Evolutionary conservation across 2,888 invertebrate species (phyloP).

Genomic region (Cryptops parisi): DNA sequence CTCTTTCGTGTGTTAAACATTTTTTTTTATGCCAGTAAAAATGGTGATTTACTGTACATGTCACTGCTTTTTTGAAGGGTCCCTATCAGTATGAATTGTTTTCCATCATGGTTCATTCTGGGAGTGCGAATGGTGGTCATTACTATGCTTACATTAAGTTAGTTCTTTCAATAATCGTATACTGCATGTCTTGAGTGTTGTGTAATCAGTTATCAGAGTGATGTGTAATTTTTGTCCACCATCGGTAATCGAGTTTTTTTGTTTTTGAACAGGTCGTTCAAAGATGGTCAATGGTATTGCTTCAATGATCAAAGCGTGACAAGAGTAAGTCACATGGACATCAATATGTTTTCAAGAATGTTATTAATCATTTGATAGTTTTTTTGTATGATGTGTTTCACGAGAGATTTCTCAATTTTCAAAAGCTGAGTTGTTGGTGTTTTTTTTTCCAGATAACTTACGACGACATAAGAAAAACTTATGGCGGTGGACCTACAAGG

Average conservation of each 20-base stretch:
- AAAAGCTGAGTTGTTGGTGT: no score
- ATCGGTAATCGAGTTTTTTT: slow-evolving; percentile 12
- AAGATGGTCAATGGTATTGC: slow-evolving; percentile 59
- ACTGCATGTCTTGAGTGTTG: not conserved
- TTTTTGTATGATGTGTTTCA: no score
- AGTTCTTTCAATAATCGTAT: not conserved
- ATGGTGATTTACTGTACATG: not conserved
- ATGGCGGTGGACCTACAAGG: slow-evolving; percentile 51
- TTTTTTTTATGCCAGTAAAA: not conserved
- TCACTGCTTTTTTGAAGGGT: slow-evolving; percentile 35
- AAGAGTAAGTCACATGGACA: slow-evolving; percentile 43
- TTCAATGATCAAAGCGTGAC: slow-evolving; percentile 76
- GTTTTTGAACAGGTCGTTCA: slow-evolving; percentile 34
- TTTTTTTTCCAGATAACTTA: slow-evolving; percentile 49
- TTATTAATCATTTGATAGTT: slow-evolving; percentile 3
- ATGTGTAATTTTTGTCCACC: no score
- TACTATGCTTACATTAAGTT: slow-evolving; percentile 78
- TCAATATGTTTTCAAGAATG: no score
- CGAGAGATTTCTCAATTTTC: no score
- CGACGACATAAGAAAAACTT: slow-evolving; percentile 66
- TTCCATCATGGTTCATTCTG: slow-evolving; percentile 83
- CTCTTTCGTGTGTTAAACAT: no score
- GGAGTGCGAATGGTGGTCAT: slow-evolving; percentile 78
- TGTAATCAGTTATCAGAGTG: no score
- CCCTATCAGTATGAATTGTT: slow-evolving; percentile 72